Evolutionary conservation across 2,113 vertebrate species (phyloP).

Genomic region (Mus spicilegus): DNA sequence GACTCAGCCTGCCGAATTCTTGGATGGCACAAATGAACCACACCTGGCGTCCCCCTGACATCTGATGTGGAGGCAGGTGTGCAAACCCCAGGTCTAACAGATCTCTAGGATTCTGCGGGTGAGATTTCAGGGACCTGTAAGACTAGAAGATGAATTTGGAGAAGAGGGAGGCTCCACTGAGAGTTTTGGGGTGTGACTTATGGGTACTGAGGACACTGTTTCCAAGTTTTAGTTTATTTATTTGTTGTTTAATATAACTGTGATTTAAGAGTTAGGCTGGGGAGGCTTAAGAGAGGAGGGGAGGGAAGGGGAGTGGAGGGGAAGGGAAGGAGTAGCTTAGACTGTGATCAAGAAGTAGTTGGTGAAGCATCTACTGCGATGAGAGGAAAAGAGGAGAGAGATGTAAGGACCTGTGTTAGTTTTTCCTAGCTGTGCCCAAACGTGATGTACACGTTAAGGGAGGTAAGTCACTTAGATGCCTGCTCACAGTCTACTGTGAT

Average conservation of each 20-base stretch:
- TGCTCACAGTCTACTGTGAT: not conserved
- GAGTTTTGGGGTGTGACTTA: not conserved
- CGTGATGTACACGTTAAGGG: not conserved
- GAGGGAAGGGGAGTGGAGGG: fast-evolving
- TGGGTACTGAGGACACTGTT: not conserved
- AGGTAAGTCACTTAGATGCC: too few relatives aligned
- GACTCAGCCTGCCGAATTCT: not conserved
- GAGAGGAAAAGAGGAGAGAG: not conserved
- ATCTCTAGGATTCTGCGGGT: not conserved
- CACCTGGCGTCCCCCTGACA: not conserved
- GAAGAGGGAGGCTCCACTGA: not conserved
- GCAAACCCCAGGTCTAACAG: not conserved
- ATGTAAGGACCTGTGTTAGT: not conserved
- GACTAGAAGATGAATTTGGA: not conserved
- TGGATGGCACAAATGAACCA: not conserved
- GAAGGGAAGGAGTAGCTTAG: not conserved
- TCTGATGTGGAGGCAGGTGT: not conserved
- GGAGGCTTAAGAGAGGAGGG: too few relatives aligned
- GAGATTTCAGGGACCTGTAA: not conserved
- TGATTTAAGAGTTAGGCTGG: not conserved
- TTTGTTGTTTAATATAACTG: too few relatives aligned
- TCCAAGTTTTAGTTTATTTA: not conserved
- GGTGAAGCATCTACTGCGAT: not conserved
- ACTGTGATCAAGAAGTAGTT: not conserved
- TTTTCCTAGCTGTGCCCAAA: not conserved